phyloP scores from a whole-genome alignment of 2,797 vertebrate species.

The Poeciliopsis infans region DNA sequence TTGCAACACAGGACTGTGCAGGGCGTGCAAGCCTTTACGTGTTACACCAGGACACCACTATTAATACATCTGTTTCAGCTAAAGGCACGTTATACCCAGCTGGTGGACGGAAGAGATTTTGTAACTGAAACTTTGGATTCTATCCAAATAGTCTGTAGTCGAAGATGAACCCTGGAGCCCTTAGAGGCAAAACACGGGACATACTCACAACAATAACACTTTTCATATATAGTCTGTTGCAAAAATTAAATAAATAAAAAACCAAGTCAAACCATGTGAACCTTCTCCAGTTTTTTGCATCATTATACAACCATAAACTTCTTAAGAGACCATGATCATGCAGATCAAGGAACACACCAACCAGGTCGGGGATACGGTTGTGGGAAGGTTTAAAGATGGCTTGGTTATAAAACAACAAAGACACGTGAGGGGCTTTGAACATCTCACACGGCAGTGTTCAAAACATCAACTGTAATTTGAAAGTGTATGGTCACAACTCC shows the following conservation, averaged over 20 bases:
- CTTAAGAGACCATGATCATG: neutral
- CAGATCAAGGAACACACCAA: neutral
- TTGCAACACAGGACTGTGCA: constrained; percentile 1
- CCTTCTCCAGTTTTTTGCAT: neutral
- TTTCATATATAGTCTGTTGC: neutral
- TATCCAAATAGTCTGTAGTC: constrained; percentile 47
- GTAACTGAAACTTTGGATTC: constrained; percentile 45
- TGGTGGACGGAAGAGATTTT: constrained; percentile 38
- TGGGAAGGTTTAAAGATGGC: neutral
- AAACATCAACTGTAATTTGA: neutral
- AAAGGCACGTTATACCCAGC: constrained; percentile 10
- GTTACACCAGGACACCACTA: constrained; percentile 29
- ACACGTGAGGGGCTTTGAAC: neutral
- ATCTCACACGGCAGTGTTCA: neutral
- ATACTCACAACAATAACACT: neutral
- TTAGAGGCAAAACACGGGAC: neutral
- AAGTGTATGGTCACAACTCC: neutral
- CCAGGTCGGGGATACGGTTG: neutral
- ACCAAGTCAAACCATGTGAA: neutral
- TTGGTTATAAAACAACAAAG: neutral
- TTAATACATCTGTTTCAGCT: constrained; percentile 38
- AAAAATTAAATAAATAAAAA: too few species aligned
- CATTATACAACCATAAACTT: neutral
- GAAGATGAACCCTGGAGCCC: constrained; percentile 8
- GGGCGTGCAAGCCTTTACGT: constrained; percentile 54